Base-by-base conservation (phyloP, 2,888 invertebrate species). In the Leuctra nigra region DNA sequence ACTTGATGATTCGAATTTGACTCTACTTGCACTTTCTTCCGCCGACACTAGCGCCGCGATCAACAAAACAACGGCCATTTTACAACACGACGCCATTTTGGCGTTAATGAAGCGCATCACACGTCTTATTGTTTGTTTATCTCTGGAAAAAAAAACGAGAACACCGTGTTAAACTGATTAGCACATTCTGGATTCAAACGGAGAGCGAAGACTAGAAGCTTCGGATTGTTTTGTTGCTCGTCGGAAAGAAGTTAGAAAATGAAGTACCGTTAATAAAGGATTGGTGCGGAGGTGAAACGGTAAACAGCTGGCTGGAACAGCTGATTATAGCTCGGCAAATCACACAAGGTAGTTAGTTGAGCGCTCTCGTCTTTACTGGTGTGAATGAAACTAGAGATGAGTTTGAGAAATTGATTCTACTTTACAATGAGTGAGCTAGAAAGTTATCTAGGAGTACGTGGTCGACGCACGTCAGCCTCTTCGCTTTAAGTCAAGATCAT, bases 31-130 rank as follows among this genome's bases (percentile, higher is more conserved):
- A 59, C 65, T 64, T 61, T 71, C 70, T 39, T 80, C 80, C 61
- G 75, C 70, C 56, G 79, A 75, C 68, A 79, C 80, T 69, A 81
- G 74, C 68, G 79, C 76, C 65, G 82, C 68, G 53, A 72, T 64
- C 6, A 72, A 70, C 7, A 80, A 74, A 50, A 75, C 73, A 62
- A 77, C 71, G 6, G 74, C 71, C 62, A 80, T 64, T 71, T 78
- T 75, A 63, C 78, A 67, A 80, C 81, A 81, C 67, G 52, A n/a
- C 33, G 50, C 50, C 50, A 50, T 50, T 20, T 50, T 50, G 9
- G 16, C 33, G 41, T 29, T 16, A 14, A 41, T 14, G 20, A 41
- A 14, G 18, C 41, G 41, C 11, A 18, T 6, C 18, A 18, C 4
- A 4, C 11, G 18, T 4, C 11, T 18, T 18, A 20, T 41, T n/a